Conservation (phyloP, 2,797 vertebrate species). For the Squalus acanthias region DNA sequence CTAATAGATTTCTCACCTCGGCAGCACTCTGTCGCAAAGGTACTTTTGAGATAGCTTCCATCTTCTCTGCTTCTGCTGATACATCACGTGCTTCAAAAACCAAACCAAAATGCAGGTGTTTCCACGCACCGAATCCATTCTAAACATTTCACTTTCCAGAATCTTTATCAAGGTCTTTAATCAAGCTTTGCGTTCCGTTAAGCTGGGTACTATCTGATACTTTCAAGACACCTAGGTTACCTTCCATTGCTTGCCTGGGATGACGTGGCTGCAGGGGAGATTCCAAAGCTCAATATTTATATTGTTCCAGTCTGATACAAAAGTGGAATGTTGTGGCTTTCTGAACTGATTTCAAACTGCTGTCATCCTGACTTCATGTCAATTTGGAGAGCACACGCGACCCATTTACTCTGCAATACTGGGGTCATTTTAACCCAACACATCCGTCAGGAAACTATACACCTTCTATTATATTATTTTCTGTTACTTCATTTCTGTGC, state of each 20-base stretch:
- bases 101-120: background rate
- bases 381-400: background rate
- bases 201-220: too few species aligned
- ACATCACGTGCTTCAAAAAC: background rate
- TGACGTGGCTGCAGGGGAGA: background rate
- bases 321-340: background rate
- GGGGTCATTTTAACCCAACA: background rate
- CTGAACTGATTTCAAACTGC: background rate
- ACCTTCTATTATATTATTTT: too few species aligned
- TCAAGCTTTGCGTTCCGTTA: background rate
- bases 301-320: background rate
- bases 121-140: background rate
- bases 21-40: background rate
- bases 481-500: too few species aligned
- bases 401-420: background rate
- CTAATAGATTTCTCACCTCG: background rate
- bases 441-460: background rate
- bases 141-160: background rate
- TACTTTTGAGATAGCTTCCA: background rate
- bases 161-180: background rate
- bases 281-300: background rate
- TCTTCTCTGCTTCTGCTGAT: background rate
- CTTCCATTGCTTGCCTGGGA: background rate
- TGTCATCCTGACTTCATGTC: background rate
- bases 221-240: background rate